These are phyloP conservation scores for Sympetrum striolatum DNA, from an alignment of 2,888 invertebrate genomes.

Conservation along the genomic window DNA sequence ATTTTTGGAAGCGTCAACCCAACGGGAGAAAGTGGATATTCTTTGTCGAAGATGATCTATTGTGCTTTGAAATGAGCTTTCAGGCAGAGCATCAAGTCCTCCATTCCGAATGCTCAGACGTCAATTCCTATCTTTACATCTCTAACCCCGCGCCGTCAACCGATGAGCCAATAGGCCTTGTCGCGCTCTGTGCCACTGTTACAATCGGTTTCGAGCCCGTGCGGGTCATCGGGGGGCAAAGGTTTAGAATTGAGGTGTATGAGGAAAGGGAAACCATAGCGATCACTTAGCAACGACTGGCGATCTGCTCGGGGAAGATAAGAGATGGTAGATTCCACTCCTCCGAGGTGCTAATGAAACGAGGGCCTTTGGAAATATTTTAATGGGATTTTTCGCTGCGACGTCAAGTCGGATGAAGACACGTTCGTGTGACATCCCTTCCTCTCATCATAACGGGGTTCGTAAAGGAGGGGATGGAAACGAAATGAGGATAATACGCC, in stretches of 20 bases:
- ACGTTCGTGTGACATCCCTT: background rate
- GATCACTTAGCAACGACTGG: background rate
- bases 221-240: background rate
- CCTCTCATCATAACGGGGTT: background rate
- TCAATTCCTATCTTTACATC: background rate
- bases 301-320: background rate
- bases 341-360: background rate
- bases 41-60: constrained; percentile 11
- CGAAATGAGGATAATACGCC: background rate
- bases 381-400: background rate
- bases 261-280: background rate
- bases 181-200: background rate
- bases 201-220: background rate
- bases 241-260: background rate
- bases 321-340: background rate
- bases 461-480: background rate
- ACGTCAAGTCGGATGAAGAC: background rate
- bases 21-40: background rate
- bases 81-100: constrained; percentile 1
- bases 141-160: background rate
- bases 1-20: constrained; percentile 1
- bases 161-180: background rate
- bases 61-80: constrained; percentile 21
- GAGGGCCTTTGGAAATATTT: background rate
- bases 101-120: background rate